Conservation (phyloP, 2,797 vertebrate genomes). For the Threskiornis aethiopicus region DNA sequence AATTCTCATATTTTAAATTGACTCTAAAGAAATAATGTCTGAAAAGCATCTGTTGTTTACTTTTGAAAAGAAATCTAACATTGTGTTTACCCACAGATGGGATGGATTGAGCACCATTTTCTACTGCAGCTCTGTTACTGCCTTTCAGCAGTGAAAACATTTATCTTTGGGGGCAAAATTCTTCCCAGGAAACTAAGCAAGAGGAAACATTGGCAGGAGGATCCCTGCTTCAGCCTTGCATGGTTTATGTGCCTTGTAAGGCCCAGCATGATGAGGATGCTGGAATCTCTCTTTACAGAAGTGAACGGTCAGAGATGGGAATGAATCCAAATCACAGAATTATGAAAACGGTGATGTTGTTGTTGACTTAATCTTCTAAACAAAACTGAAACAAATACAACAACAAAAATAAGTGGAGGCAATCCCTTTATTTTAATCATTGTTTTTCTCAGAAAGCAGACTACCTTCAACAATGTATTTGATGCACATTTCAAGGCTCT, state of each 20-base stretch:
- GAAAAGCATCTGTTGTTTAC: conserved; percentile 16
- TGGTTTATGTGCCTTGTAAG: neutral
- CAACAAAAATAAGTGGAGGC: neutral
- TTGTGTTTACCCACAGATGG: neutral
- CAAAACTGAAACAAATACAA: neutral
- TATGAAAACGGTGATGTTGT: neutral
- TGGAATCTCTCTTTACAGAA: neutral
- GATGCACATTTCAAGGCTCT: neutral
- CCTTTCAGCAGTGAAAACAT: neutral
- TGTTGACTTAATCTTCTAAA: neutral
- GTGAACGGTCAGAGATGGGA: neutral
- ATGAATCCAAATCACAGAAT: neutral
- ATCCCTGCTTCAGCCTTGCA: neutral
- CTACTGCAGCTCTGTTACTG: neutral
- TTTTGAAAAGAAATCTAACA: neutral
- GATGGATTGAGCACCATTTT: neutral
- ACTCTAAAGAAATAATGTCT: neutral
- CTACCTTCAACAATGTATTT: neutral
- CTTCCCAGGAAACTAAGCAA: neutral
- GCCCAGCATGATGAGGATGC: neutral
- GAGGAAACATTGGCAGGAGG: neutral
- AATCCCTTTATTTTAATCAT: neutral
- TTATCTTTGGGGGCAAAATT: neutral
- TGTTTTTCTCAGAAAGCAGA: neutral
- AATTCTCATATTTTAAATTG: conserved; percentile 10